phyloP scores from a whole-genome alignment of 1,140 invertebrate species.

The Leptopilina boulardi region DNA sequence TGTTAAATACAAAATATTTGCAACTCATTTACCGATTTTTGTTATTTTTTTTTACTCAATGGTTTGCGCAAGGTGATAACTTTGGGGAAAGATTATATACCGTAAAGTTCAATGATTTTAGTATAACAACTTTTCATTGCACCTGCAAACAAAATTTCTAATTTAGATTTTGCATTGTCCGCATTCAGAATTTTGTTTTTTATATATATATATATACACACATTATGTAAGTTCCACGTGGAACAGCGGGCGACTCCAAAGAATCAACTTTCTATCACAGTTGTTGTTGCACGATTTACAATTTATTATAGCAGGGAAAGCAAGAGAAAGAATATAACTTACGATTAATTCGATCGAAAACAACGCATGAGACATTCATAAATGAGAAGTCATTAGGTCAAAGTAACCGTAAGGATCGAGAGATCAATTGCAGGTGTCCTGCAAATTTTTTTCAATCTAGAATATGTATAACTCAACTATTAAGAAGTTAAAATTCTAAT shows the following conservation, averaged over 20 bases:
- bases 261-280: slow-evolving; percentile 30
- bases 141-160: slow-evolving; percentile 19
- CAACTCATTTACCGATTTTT: neutral
- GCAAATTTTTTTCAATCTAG: neutral
- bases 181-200: slow-evolving; percentile 11
- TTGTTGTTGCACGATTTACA: slow-evolving; percentile 30
- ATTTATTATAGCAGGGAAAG: slow-evolving; percentile 27
- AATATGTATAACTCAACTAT: no score
- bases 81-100: no score
- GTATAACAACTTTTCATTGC: neutral
- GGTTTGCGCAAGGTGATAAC: no score
- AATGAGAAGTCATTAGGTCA: slow-evolving; percentile 6
- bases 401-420: neutral
- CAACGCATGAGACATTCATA: slow-evolving; percentile 17
- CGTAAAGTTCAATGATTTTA: no score
- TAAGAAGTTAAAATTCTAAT: no score
- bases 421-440: neutral
- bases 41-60: no score
- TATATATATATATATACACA: no score
- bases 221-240: slow-evolving; percentile 20
- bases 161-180: slow-evolving; percentile 12
- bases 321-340: slow-evolving; percentile 14
- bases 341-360: slow-evolving; percentile 11
- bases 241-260: slow-evolving; percentile 12
- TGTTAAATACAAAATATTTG: neutral